phyloP scores from a whole-genome alignment of 2,797 vertebrate genomes.

The Smutsia temminckii region DNA sequence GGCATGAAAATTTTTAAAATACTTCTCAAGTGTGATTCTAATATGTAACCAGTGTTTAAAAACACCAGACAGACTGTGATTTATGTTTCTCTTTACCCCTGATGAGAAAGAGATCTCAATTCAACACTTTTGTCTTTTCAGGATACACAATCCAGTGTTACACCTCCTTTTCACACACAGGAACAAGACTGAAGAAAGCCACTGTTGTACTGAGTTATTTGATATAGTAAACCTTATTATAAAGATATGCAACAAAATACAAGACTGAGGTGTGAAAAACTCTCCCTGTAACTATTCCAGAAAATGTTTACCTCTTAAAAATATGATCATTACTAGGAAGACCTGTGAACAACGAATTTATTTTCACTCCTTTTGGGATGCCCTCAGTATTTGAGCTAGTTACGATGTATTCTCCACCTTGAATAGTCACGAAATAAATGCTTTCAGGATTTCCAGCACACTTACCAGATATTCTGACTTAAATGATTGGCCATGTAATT shows the following conservation, averaged over 20 bases:
- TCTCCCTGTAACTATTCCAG: not conserved
- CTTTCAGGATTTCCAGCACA: not conserved
- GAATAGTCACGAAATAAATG: slow-evolving; percentile 56
- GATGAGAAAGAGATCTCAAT: not conserved
- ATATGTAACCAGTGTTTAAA: not conserved
- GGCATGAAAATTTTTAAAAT: not conserved
- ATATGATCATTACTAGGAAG: slow-evolving; percentile 4
- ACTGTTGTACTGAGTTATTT: not conserved
- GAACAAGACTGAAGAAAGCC: not conserved
- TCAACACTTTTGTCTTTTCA: not conserved
- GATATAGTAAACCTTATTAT: not conserved
- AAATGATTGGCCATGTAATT: slow-evolving; percentile 23
- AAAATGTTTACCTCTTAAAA: not conserved
- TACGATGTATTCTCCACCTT: not conserved
- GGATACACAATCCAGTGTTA: not conserved
- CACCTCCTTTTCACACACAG: not conserved
- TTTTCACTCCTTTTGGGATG: slow-evolving; percentile 18
- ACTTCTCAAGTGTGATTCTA: not conserved
- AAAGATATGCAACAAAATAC: slow-evolving; percentile 19
- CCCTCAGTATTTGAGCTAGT: not conserved
- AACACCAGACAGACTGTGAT: not conserved
- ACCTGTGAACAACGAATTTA: slow-evolving; percentile 9
- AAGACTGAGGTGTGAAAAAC: slow-evolving; percentile 15
- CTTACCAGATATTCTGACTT: slow-evolving; percentile 9
- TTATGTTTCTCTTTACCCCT: not conserved